phyloP scores from a whole-genome alignment of 1,140 invertebrate species.

The Orius insidiosus region DNA sequence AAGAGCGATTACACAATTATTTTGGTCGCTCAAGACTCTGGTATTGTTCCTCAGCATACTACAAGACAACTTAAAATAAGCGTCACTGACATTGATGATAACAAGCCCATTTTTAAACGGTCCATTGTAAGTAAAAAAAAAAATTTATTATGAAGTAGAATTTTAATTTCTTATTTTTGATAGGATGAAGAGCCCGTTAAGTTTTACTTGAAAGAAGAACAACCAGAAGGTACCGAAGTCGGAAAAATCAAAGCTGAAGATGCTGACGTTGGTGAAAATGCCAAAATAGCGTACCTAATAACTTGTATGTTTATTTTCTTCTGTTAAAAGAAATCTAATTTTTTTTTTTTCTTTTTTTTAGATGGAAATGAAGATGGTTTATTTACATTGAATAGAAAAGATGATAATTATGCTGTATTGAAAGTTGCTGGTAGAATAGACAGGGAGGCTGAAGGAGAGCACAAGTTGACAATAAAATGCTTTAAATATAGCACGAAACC shows the following conservation, averaged over 20 bases:
- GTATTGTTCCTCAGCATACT: constrained; percentile 53
- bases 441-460: constrained; percentile 38
- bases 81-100: constrained; percentile 61
- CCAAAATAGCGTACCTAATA: constrained; percentile 54
- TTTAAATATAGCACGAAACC: constrained; percentile 36
- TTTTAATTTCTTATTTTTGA: constrained; percentile 13
- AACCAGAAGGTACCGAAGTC: constrained; percentile 39
- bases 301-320: constrained; percentile 35
- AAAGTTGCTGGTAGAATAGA: constrained; percentile 42
- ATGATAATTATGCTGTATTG: constrained; percentile 45
- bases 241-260: constrained; percentile 50
- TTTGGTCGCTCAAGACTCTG: constrained; percentile 53
- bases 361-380: constrained; percentile 53
- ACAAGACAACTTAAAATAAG: constrained; percentile 42
- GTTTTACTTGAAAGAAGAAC: constrained; percentile 45
- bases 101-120: constrained; percentile 52
- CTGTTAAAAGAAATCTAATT: constrained; percentile 4
- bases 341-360: too few species aligned
- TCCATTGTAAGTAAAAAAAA: constrained; percentile 35
- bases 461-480: constrained; percentile 50
- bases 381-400: constrained; percentile 40
- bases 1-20: constrained; percentile 56
- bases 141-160: constrained; percentile 12
- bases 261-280: constrained; percentile 56
- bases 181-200: constrained; percentile 45